Percentiles rank a stretch among this genome's conserved stretches.
These are phyloP conservation scores for Natrix natrix DNA, from an alignment of 2,797 vertebrate species.

Conservation along the genomic window DNA sequence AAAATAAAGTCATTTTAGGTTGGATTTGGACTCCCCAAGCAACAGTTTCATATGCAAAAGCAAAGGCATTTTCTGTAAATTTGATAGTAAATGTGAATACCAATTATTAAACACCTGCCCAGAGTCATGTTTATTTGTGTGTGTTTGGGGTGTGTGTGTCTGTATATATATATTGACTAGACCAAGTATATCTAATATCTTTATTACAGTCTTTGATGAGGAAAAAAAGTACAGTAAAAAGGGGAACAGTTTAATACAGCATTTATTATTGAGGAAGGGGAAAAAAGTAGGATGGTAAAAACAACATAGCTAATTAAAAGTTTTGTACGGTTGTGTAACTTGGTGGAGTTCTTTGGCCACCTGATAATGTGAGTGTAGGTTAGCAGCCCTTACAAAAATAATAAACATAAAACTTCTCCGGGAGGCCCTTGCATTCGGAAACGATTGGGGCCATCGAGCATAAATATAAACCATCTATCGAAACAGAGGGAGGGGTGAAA, in stretches of 20 bases:
- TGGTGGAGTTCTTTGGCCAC: background rate
- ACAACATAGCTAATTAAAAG: background rate
- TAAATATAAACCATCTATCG: background rate
- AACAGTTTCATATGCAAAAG: background rate
- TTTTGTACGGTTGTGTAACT: background rate
- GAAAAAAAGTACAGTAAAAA: background rate
- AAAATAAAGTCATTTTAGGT: background rate
- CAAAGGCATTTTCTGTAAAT: background rate
- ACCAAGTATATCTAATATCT: background rate
- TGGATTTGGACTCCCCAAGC: background rate
- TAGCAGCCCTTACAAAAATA: background rate
- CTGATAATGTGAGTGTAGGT: background rate
- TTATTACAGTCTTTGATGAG: background rate
- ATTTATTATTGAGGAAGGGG: background rate
- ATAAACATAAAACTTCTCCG: background rate
- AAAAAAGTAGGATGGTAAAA: background rate
- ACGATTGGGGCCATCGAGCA: background rate
- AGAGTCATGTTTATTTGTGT: background rate
- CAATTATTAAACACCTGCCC: background rate
- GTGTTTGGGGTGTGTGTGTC: rapidly evolving
- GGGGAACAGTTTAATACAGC: background rate
- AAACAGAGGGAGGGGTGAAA: background rate
- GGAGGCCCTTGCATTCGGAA: background rate
- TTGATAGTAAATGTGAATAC: background rate
- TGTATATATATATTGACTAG: background rate